phyloP scores from a whole-genome alignment of 2,888 invertebrate genomes.

The Azorinus chamasolen region DNA sequence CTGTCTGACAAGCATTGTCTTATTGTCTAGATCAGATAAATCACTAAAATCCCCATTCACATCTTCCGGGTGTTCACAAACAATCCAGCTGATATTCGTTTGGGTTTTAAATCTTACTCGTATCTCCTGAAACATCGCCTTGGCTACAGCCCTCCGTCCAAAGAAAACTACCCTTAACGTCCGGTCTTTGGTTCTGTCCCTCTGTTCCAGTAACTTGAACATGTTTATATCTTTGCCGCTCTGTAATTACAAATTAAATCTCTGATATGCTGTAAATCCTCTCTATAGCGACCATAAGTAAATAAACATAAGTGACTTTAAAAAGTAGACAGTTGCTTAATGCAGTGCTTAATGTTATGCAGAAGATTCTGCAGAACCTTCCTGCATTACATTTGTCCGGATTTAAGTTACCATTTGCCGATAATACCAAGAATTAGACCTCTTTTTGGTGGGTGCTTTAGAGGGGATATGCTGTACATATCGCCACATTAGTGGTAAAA shows the following conservation, averaged over 20 bases:
- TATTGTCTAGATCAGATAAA: constrained; percentile 43
- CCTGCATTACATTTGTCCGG: too few relatives aligned
- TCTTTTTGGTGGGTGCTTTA: too few relatives aligned
- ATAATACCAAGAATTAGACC: too few relatives aligned
- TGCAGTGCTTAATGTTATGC: too few relatives aligned
- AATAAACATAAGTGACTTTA: too few relatives aligned
- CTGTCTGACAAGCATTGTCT: constrained; percentile 51
- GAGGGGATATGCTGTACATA: too few relatives aligned
- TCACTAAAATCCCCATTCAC: constrained; percentile 48
- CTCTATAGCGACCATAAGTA: too few relatives aligned
- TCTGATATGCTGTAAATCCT: too few relatives aligned
- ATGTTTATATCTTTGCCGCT: constrained; percentile 21
- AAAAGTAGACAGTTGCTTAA: too few relatives aligned
- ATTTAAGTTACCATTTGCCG: too few relatives aligned
- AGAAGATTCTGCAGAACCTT: too few relatives aligned
- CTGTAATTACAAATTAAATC: constrained; percentile 14
- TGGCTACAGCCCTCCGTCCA: constrained; percentile 62
- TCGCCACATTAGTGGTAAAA: too few relatives aligned
- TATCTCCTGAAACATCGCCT: constrained; percentile 37
- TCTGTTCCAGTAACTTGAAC: constrained; percentile 35
- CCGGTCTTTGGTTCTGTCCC: constrained; percentile 45
- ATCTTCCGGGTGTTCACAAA: constrained; percentile 69
- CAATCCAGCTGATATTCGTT: constrained; percentile 69
- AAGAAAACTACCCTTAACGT: constrained; percentile 75
- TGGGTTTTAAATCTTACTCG: not conserved